Conservation (phyloP, 2,888 invertebrate genomes). For the Nomada goodeniana region DNA sequence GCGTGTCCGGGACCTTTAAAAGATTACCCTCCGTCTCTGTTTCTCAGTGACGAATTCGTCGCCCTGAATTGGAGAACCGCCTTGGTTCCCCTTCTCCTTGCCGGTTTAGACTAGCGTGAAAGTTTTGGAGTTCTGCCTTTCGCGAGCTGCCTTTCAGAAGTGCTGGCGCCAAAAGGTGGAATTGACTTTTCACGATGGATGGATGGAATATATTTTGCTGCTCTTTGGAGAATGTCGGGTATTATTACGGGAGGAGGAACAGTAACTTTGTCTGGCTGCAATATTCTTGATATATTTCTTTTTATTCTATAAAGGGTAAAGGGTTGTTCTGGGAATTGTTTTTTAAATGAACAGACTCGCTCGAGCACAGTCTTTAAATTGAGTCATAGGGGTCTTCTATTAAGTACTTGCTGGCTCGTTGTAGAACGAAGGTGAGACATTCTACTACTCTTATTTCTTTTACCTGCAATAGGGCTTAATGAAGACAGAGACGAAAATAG, state of each 20-base stretch:
- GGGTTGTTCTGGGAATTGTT: too few species aligned
- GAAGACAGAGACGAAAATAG: neutral
- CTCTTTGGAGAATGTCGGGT: neutral
- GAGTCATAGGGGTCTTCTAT: too few species aligned
- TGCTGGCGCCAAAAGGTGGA: neutral
- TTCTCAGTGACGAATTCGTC: conserved; percentile 20
- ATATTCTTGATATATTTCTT: too few species aligned
- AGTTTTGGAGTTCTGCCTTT: neutral
- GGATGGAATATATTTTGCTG: neutral
- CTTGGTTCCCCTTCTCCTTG: neutral
- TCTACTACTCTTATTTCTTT: too few species aligned
- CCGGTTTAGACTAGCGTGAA: conserved; percentile 9
- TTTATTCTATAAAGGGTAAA: too few species aligned
- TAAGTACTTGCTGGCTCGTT: too few species aligned
- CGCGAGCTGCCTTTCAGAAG: neutral
- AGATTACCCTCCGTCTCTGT: conserved; percentile 76
- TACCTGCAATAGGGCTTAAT: too few species aligned
- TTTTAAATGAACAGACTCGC: too few species aligned
- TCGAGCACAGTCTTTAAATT: too few species aligned
- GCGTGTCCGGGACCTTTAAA: conserved; percentile 74
- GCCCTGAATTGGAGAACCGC: neutral
- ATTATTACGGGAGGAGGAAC: too few species aligned
- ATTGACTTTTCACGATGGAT: conserved; percentile 7
- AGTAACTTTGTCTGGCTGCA: too few species aligned
- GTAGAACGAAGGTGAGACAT: too few species aligned